These are phyloP conservation scores for Cryptoblepharus egeriae DNA, from an alignment of 2,797 vertebrate genomes.

Conservation along the genomic window DNA sequence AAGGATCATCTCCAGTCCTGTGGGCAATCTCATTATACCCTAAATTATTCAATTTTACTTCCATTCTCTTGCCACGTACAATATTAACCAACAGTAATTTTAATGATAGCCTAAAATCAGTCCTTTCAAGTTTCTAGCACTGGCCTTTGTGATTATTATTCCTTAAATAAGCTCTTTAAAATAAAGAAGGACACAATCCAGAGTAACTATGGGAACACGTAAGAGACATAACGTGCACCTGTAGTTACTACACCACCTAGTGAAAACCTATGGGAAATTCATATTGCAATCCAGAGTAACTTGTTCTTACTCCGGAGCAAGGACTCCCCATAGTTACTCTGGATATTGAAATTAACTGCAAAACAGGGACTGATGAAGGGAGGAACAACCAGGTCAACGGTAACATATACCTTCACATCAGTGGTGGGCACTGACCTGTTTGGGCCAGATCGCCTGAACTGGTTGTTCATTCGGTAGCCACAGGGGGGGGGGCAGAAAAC, in stretches of 20 bases:
- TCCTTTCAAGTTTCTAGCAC: slow-evolving; percentile 72
- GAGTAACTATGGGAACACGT: too few species aligned
- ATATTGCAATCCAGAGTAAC: too few species aligned
- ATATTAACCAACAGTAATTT: slow-evolving; percentile 58
- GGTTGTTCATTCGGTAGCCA: too few species aligned
- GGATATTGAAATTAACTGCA: background rate
- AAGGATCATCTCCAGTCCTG: slow-evolving; percentile 61
- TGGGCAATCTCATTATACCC: slow-evolving; percentile 70
- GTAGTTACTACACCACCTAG: too few species aligned
- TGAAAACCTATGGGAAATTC: too few species aligned
- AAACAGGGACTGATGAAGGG: too few species aligned
- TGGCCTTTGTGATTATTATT: slow-evolving; percentile 63
- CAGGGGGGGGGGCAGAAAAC: too few species aligned
- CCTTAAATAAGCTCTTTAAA: background rate
- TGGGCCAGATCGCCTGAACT: too few species aligned
- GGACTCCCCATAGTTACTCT: too few species aligned
- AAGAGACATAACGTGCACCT: too few species aligned
- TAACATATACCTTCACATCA: background rate
- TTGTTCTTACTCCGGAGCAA: too few species aligned
- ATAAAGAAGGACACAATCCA: background rate
- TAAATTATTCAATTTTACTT: slow-evolving; percentile 70
- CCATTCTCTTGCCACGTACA: slow-evolving; percentile 63
- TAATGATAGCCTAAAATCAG: slow-evolving; percentile 67
- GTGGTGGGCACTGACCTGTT: too few species aligned
- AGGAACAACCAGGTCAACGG: background rate